Evolutionary conservation across 1,140 invertebrate genomes (phyloP), one percentile per base, ranked within the genome.

Genomic region (Chymomyza costata): DNA sequence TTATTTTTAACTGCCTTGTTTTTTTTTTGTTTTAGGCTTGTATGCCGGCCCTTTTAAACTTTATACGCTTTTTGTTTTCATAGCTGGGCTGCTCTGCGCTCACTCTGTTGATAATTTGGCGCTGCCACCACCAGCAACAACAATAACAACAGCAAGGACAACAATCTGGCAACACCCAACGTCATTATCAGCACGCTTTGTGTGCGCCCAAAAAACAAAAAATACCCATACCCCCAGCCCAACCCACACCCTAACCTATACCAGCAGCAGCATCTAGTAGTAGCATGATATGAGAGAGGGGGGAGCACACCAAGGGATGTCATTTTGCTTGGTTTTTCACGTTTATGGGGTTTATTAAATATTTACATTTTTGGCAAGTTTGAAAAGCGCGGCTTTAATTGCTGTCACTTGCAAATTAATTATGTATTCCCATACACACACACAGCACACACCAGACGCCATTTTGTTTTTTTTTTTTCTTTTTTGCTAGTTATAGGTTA

Each of bases 341-440:
- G 51, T 68, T 76, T 57, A 65, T 62, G 65, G 45, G 18, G 38
- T 65, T 78, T 66, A 78, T 78, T 76, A 71, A 78, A 78, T 78
- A 78, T 78, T 78, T 71, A 78, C 73, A 66, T 49, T 54, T 59
- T 63, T 51, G 38, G 47, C 40, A 45, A 71, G 51, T 80, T 80
- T 80, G 49, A 80, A 55, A 63, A 78, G 71, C 73, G 71, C 73
- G 62, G 39, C 71, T 78, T 76, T 71, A 80, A 80, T 78, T 78
- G 71, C 74, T 78, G 71, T 71, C 73, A 76, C 66, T 71, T 66
- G 62, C 60, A 55, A 60, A 71, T 76, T 59, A 78, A 76, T 78
- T 66, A 78, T 76, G 78, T 56, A 78, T 54, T 76, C 51, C 60
- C 35, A 34, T 56, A 78, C 58, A 74, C 51, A 65, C 35, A 34